Evolutionary conservation across 1,140 invertebrate genomes (phyloP).

Genomic region (Gonioctena quinquepunctata): DNA sequence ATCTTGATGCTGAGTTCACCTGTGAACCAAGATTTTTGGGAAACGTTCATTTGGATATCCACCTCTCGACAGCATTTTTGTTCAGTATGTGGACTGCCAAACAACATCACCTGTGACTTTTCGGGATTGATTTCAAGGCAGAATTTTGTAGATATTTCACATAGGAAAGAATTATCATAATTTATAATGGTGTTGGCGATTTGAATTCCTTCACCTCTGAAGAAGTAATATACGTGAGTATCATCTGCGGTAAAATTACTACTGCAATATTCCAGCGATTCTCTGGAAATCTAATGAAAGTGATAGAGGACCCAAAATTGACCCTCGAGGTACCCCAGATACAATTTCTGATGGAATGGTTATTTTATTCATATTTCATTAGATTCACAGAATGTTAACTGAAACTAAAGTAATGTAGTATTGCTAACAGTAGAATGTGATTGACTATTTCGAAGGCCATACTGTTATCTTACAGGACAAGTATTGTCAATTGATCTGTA

Average conservation of each 20-base stretch:
- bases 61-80: too few relatives aligned
- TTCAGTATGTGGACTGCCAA: neutral
- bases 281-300: neutral
- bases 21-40: conserved; percentile 1
- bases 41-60: neutral
- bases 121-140: too few relatives aligned
- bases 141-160: too few relatives aligned
- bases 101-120: neutral
- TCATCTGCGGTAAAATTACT: conserved; percentile 10
- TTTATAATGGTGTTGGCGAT: neutral
- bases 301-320: neutral
- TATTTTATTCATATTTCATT: neutral
- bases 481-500: neutral
- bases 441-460: conserved; percentile 48
- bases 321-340: neutral
- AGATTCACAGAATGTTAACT: neutral
- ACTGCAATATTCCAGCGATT: neutral
- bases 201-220: neutral
- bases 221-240: conserved; percentile 10
- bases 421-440: conserved; percentile 35
- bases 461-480: conserved; percentile 5
- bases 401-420: too few relatives aligned
- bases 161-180: too few relatives aligned
- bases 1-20: neutral
- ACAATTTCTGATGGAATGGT: neutral